A percentile compares a stretch with the other conserved stretches of the same genome.
These are phyloP conservation scores for Aramus guarauna DNA, from an alignment of 2,113 vertebrate species.

Conservation along the genomic window DNA sequence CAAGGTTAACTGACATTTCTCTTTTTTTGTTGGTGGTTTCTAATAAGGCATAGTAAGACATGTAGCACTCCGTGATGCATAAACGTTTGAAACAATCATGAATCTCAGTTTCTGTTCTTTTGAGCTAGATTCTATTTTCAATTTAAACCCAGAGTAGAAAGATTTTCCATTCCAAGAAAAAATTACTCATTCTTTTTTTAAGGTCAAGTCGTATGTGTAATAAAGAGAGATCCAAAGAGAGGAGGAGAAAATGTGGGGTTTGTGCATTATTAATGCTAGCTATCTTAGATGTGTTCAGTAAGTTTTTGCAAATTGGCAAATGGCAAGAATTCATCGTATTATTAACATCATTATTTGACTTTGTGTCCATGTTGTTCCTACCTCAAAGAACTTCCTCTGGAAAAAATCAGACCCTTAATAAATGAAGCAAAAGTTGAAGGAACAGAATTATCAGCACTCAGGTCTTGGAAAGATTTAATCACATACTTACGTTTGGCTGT, in stretches of 20 bases:
- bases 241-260: not conserved
- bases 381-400: not conserved
- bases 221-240: conserved; percentile 1
- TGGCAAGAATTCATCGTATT: not conserved
- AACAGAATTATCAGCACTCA: not conserved
- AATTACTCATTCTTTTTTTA: conserved; percentile 28
- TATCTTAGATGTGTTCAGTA: not conserved
- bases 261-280: conserved; percentile 15
- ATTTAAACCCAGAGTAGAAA: not conserved
- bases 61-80: rapidly evolving
- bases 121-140: not conserved
- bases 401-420: not conserved
- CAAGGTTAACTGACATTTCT: conserved; percentile 1
- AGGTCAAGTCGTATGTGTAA: not conserved
- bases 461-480: not conserved
- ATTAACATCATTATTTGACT: not conserved
- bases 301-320: conserved; percentile 18
- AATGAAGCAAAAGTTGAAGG: not conserved
- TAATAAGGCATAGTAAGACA: not conserved
- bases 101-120: not conserved
- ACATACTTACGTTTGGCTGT: not conserved
- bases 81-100: not conserved
- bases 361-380: not conserved
- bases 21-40: not conserved
- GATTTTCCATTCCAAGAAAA: not conserved